Percentiles rank a stretch among this genome's conserved stretches.
Evolutionary conservation across 1,140 invertebrate species (phyloP).

Genomic region (Papilio helenus): DNA sequence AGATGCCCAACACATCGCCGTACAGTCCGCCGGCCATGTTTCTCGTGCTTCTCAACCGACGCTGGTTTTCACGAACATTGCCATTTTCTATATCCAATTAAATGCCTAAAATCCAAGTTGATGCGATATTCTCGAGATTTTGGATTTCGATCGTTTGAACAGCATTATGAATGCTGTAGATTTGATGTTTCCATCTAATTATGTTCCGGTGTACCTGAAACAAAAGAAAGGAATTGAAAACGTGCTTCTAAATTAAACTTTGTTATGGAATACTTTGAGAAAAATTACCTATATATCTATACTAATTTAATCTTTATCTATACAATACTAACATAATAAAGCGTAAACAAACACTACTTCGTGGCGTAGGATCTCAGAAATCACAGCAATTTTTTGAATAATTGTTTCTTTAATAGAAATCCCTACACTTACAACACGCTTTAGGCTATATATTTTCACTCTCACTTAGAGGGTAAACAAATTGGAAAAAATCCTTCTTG

Average conservation of each 20-base stretch:
- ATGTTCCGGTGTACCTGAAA: constrained; percentile 64
- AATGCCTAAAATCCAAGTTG: constrained; percentile 57
- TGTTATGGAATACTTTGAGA: neutral
- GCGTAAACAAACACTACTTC: too few species aligned
- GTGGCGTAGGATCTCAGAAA: too few species aligned
- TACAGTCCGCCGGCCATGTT: constrained; percentile 74
- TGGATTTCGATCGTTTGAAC: neutral
- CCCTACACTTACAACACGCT: too few species aligned
- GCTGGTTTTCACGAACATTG: constrained; percentile 76
- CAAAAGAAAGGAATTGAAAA: constrained; percentile 47
- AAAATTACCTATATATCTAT: neutral
- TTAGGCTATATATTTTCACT: too few species aligned
- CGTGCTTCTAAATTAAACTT: neutral
- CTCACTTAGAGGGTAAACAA: too few species aligned
- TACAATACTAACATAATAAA: too few species aligned
- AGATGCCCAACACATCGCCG: constrained; percentile 71
- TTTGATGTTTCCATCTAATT: constrained; percentile 36
- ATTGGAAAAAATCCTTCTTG: too few species aligned
- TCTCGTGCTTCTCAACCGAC: constrained; percentile 70
- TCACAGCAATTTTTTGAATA: too few species aligned
- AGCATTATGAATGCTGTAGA: constrained; percentile 35
- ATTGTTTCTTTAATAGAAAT: too few species aligned
- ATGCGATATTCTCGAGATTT: constrained; percentile 56
- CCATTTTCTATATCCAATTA: constrained; percentile 59
- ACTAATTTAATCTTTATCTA: too few species aligned